These are phyloP conservation scores for Sphaerophoria rueppellii DNA, from an alignment of 2,888 invertebrate species.

Conservation along the genomic window DNA sequence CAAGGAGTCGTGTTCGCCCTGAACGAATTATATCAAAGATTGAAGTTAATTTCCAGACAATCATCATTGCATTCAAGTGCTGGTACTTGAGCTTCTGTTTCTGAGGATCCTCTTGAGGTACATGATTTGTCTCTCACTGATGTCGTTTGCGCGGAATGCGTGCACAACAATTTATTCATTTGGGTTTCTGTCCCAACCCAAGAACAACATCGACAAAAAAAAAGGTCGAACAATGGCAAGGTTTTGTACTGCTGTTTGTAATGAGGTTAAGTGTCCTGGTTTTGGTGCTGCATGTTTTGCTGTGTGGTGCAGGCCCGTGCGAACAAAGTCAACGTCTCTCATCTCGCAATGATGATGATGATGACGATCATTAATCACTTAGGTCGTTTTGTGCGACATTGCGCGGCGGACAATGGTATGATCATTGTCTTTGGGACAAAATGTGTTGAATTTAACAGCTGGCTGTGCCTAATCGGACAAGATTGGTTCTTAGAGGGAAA, in stretches of 20 bases:
- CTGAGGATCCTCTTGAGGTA: conserved; percentile 15
- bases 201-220: not conserved
- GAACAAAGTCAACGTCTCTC: conserved; percentile 38
- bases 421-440: conserved; percentile 27
- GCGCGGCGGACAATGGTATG: not conserved
- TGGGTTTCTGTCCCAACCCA: conserved; percentile 9
- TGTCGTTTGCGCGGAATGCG: conserved; percentile 32
- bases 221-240: conserved; percentile 46
- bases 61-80: conserved; percentile 55
- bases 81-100: conserved; percentile 7
- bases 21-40: conserved; percentile 69
- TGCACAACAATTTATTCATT: conserved; percentile 47
- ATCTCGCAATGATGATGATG: too few species aligned
- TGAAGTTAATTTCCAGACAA: conserved; percentile 70
- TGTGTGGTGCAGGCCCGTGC: not conserved
- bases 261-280: conserved; percentile 68
- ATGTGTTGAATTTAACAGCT: conserved; percentile 37
- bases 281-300: conserved; percentile 10
- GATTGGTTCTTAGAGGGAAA: not conserved
- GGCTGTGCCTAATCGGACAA: conserved; percentile 51
- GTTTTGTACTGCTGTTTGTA: conserved; percentile 50
- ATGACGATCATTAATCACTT: conserved; percentile 64
- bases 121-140: conserved; percentile 47
- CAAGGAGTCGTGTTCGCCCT: conserved; percentile 35
- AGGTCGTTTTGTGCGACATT: conserved; percentile 39